These are phyloP conservation scores for Eulemur rubriventer DNA, from an alignment of 2,797 vertebrate genomes.

Conservation along the genomic window DNA sequence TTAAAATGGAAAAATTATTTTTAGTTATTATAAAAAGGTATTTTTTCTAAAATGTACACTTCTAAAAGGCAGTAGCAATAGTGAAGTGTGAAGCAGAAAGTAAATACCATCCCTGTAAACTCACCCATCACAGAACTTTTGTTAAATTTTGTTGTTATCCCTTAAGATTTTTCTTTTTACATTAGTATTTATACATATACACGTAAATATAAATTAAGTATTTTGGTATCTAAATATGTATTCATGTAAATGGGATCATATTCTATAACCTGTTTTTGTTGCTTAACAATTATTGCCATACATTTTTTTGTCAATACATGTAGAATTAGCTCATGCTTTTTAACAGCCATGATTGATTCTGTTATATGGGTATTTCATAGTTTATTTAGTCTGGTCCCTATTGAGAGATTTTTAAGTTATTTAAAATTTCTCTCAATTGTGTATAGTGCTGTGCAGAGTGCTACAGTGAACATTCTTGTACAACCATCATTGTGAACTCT, in stretches of 20 bases:
- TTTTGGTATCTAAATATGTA: neutral
- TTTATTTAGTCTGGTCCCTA: conserved; percentile 42
- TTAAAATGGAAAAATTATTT: conserved; percentile 16
- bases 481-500: neutral
- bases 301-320: neutral
- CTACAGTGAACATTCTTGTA: conserved; percentile 12
- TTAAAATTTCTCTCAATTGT: conserved; percentile 38
- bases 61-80: neutral
- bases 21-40: neutral
- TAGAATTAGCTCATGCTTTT: neutral
- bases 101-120: neutral
- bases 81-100: neutral
- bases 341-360: neutral
- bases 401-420: conserved; percentile 39
- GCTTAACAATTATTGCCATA: neutral
- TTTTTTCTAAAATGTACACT: neutral
- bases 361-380: neutral
- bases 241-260: conserved; percentile 20
- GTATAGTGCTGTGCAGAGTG: conserved; percentile 2
- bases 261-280: conserved; percentile 19
- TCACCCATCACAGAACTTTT: neutral
- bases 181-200: neutral
- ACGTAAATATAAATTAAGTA: neutral
- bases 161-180: neutral
- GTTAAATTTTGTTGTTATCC: conserved; percentile 15